Evolutionary conservation across 2,113 vertebrate species (phyloP).

Genomic region (Pavo muticus): DNA sequence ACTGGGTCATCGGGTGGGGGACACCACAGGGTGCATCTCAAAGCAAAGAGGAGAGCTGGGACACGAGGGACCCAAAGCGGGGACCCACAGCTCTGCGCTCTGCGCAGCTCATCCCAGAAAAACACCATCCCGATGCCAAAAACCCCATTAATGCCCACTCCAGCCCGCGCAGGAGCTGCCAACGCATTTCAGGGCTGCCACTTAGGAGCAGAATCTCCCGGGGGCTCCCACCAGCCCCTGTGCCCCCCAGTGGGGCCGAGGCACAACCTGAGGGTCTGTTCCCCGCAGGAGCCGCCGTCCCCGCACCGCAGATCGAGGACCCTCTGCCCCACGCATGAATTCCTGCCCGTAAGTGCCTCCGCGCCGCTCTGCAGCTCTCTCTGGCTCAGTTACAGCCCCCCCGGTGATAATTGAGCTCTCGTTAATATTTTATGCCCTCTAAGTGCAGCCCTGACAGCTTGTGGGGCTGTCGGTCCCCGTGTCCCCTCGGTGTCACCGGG

Average conservation of each 20-base stretch:
- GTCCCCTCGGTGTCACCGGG: neutral
- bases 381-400: neutral
- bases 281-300: neutral
- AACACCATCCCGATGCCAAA: accelerated
- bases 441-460: neutral
- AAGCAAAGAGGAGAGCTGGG: neutral
- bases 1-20: neutral
- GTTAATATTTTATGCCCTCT: slow-evolving; percentile 11
- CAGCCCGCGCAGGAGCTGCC: accelerated
- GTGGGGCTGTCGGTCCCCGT: too few species aligned
- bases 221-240: neutral
- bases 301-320: neutral
- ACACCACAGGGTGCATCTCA: neutral
- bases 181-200: too few species aligned
- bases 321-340: accelerated
- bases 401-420: neutral
- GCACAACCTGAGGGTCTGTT: neutral
- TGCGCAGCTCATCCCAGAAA: accelerated
- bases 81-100: too few species aligned
- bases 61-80: too few species aligned
- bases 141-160: neutral
- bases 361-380: neutral
- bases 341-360: neutral
- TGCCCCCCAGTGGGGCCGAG: neutral
- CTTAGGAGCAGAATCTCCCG: too few species aligned